Base-by-base conservation (phyloP, 2,797 vertebrate genomes). In the Falco peregrinus region DNA sequence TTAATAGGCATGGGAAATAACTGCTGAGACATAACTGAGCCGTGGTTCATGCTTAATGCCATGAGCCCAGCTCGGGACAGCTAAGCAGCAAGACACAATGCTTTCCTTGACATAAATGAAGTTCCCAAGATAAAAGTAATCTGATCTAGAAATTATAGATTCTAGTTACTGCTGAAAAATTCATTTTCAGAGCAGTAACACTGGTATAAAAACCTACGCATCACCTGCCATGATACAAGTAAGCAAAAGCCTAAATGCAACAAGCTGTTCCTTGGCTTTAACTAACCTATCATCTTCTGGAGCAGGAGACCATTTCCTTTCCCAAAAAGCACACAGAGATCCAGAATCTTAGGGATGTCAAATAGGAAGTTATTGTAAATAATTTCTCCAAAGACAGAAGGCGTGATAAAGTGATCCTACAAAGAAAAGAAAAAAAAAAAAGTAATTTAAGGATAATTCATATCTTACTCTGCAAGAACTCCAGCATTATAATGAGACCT, bases 321-420 rank as follows among this genome's bases (percentile, higher is more conserved):
- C 60, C 99, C 99, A 93, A 99, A 99, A 37, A 99, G 98, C 77
- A 99, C 98, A 69, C 99, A 99, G 73, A 99, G 98, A 97, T 99
- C 99, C 98, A 99, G 88, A 83, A 99, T 99, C 98, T 99, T 99
- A 9, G 99, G 99, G 98, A 99, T 99, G 98, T 99, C 99, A 2
- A 99, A 99, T 33, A 99, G 98, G 97, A 98, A 99, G 97, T 99
- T 99, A 54, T 99, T 98, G 84, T 99, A 99, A 91, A 99, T 98
- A 67, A 99, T 99, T 95, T 99, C 99, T 96, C 99, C 99, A 96
- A 99, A 99, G 41, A 98, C 99, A 56, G 98, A 97, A 0, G 99
- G 98, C 10, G 99, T 99, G 70, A 99, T 98, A 92, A 99, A 99
- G 97, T 98, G 98, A 61, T 99, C 99, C 99, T 99, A 95, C 45